Evolutionary conservation across 2,797 vertebrate species (phyloP), one percentile per base, ranked within the genome.

Genomic region (Enteromius fasciolatus): DNA sequence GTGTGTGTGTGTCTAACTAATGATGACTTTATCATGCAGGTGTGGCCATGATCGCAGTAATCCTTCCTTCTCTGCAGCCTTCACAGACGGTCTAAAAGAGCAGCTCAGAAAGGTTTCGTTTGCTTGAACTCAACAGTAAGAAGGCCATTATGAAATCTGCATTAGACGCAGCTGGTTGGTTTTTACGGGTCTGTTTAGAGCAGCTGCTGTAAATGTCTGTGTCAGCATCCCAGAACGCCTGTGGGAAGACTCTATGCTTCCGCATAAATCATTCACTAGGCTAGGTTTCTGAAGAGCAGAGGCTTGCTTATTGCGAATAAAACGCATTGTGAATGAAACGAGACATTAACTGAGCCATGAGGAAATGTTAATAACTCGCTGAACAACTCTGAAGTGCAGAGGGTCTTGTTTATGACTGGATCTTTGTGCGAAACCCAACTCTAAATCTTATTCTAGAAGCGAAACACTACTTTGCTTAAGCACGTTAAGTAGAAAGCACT

Each of bases 151-250:
- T 78, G 57, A 76, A 63, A 59, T n/a, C 52, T 1, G 12, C 57
- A 64, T 77, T 46, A 77, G 41, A 39, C 5, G 46, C 39, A 46
- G 63, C 76, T 67, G 46, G 44, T 67, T 39, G 52, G 39, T 18
- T 67, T 66, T 17, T 17, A 31, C 61, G 10, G 44, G 17, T 31
- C 39, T 64, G 75, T 64, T 77, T 63, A n/a, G 78, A 76, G 66
- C 72, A 41, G 61, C 57, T 75, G 54, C 52, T 78, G 81, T 57
- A 39, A 36, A 80, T 6, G 33, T 82, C 63, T 64, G 85, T 81
- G 17, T 63, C 6, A 4, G 28, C 73, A 23, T 46, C 61, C 36
- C 28, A 36, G 48, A 82, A 39, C 11, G 48, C 74, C 79, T 75
- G 57, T 28, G 46, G 73, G 67, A 78, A 70, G 64, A 68, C 64